A percentile compares a stretch with the other conserved stretches of the same genome.
These are phyloP conservation scores for Clinocottus analis DNA, from an alignment of 2,113 vertebrate genomes.

Conservation along the genomic window DNA sequence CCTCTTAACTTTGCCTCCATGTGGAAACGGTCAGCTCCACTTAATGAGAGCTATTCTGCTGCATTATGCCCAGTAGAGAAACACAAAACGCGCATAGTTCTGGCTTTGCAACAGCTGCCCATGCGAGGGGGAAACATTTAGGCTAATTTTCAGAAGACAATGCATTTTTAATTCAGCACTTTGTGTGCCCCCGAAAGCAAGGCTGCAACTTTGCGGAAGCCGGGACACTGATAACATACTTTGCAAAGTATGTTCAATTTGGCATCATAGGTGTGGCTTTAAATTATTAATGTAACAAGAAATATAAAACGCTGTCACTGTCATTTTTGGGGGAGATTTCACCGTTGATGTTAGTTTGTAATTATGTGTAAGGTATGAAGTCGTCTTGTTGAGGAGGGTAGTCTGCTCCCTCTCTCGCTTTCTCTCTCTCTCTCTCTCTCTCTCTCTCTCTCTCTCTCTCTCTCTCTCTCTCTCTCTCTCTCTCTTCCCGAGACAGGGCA, in stretches of 20 bases:
- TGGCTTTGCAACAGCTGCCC: conserved; percentile 51
- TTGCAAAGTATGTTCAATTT: neutral
- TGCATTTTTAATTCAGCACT: conserved; percentile 57
- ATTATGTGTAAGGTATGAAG: conserved; percentile 51
- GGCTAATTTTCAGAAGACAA: conserved; percentile 55
- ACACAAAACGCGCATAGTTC: conserved; percentile 37
- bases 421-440: conserved; percentile 65
- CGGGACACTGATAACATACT: neutral
- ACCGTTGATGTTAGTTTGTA: conserved; percentile 30
- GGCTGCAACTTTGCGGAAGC: conserved; percentile 17
- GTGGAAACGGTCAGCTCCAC: conserved; percentile 57
- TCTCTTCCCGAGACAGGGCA: conserved; percentile 65
- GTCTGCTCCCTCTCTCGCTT: conserved; percentile 50
- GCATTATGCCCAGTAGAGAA: conserved; percentile 38
- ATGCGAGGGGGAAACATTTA: conserved; percentile 41
- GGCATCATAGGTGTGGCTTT: neutral
- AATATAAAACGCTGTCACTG: neutral
- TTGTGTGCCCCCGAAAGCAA: conserved; percentile 26
- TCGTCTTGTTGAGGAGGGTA: conserved; percentile 26
- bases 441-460: conserved; percentile 64
- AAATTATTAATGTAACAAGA: neutral
- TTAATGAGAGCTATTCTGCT: conserved; percentile 60
- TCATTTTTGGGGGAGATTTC: neutral
- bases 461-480: no score
- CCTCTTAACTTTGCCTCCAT: conserved; percentile 59